A percentile compares a stretch with the other conserved stretches of the same genome.
These are phyloP conservation scores for Kradibia gibbosae DNA, from an alignment of 1,140 invertebrate species.

Conservation along the genomic window DNA sequence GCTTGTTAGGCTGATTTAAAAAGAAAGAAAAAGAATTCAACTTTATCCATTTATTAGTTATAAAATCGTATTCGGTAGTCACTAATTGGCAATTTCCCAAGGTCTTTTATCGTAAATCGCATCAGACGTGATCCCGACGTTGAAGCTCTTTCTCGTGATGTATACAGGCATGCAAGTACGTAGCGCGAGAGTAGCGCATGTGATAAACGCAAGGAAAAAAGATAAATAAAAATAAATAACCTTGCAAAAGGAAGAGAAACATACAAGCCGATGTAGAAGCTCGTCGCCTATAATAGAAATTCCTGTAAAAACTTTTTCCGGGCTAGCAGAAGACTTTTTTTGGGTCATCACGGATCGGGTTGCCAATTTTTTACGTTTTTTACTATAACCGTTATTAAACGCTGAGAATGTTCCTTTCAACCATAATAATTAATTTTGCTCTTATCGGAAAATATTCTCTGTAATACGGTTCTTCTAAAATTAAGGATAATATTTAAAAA, in stretches of 20 bases:
- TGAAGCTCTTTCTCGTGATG: conserved; percentile 17
- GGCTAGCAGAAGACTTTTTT: conserved; percentile 12
- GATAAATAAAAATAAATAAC: conserved; percentile 38
- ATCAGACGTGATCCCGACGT: conserved; percentile 37
- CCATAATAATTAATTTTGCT: background rate
- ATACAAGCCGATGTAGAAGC: background rate
- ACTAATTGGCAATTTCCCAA: conserved; percentile 45
- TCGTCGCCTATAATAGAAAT: conserved; percentile 34
- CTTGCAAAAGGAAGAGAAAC: conserved; percentile 8
- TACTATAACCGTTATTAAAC: background rate
- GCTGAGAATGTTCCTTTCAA: background rate
- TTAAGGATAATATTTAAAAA: too few relatives aligned
- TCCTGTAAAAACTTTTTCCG: conserved; percentile 33
- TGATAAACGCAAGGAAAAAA: conserved; percentile 37
- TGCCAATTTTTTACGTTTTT: background rate
- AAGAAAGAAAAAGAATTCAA: background rate
- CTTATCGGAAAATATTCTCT: background rate
- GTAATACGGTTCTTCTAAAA: background rate
- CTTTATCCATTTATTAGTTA: conserved; percentile 38
- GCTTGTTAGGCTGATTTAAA: background rate
- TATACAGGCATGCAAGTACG: background rate
- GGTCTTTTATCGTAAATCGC: conserved; percentile 47
- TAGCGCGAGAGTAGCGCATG: conserved; percentile 32
- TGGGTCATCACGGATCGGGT: conserved; percentile 20
- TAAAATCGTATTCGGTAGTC: conserved; percentile 38